These are phyloP conservation scores for Tenthredo distinguenda DNA, from an alignment of 2,888 invertebrate genomes.

Conservation along the genomic window DNA sequence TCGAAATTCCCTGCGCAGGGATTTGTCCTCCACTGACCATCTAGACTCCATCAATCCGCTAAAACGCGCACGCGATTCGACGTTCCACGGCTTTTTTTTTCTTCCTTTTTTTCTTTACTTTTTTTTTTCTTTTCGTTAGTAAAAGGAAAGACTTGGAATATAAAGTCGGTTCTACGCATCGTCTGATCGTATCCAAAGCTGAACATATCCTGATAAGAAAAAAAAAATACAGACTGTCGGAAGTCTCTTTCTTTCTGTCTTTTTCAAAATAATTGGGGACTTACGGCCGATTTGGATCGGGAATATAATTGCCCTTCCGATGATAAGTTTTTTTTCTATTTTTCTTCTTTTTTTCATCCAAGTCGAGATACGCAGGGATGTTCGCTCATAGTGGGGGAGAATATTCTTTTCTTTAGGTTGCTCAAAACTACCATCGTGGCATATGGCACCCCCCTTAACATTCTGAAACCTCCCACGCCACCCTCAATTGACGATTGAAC, in stretches of 20 bases:
- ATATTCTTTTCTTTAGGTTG: constrained; percentile 23
- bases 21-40: constrained; percentile 13
- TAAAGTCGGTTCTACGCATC: constrained; percentile 10
- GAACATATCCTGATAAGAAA: background rate
- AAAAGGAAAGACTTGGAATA: constrained; percentile 3
- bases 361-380: background rate
- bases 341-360: background rate
- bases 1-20: background rate
- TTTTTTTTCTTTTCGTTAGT: background rate
- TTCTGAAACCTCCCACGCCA: background rate
- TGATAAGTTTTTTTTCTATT: background rate
- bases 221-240: background rate
- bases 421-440: constrained; percentile 10
- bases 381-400: background rate
- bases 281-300: background rate
- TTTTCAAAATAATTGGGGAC: background rate
- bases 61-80: constrained; percentile 20
- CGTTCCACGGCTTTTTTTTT: background rate
- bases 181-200: constrained; percentile 13
- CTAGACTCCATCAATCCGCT: constrained; percentile 7
- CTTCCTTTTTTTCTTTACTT: background rate
- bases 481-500: constrained; percentile 41
- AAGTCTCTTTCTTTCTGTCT: background rate
- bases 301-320: background rate
- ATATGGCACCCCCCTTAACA: constrained; percentile 40